phyloP scores from a whole-genome alignment of 2,797 vertebrate genomes.

The Urosaurus nigricauda region DNA sequence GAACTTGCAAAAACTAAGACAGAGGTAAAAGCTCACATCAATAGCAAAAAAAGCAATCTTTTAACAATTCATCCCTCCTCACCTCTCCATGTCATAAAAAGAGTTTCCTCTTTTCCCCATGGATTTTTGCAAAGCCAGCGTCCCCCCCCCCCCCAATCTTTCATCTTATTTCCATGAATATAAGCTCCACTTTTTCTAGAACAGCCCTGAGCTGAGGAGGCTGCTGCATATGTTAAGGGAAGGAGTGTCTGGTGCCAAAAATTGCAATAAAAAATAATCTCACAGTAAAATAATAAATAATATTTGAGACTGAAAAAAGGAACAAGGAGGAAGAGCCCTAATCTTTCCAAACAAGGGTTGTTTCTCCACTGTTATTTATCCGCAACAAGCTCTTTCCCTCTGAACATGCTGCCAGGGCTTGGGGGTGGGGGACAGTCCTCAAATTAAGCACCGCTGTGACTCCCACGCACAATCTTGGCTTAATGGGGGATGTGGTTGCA shows the following conservation, averaged over 20 bases:
- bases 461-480: neutral
- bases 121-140: neutral
- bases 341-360: conserved; percentile 24
- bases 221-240: conserved; percentile 22
- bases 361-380: conserved; percentile 18
- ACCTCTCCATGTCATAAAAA: neutral
- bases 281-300: neutral
- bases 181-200: neutral
- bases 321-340: neutral
- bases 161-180: neutral
- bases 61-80: neutral
- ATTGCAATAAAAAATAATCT: conserved; percentile 5
- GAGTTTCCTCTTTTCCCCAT: neutral
- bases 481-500: conserved; percentile 32
- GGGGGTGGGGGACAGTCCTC: neutral
- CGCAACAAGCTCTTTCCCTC: neutral
- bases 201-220: neutral
- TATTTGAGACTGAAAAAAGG: no score
- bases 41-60: neutral
- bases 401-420: neutral
- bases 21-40: no score
- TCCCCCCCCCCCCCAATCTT: neutral
- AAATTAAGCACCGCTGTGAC: conserved; percentile 20
- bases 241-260: neutral
- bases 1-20: no score